Evolutionary conservation across 2,888 invertebrate genomes (phyloP).

Genomic region (Caenorhabditis wallacei): DNA sequence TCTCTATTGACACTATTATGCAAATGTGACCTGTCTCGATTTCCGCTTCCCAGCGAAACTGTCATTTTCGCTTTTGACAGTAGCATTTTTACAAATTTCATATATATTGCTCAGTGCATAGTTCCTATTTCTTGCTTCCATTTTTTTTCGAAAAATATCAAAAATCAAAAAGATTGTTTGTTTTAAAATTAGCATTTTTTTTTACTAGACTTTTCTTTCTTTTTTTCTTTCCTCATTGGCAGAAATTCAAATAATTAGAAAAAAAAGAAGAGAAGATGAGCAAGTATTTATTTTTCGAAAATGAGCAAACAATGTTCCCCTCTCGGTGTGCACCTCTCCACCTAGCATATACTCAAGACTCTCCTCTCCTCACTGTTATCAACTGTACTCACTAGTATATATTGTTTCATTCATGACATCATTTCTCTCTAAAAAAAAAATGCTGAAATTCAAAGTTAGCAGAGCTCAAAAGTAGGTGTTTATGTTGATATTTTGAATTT

Average conservation of each 20-base stretch:
- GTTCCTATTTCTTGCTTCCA: background rate
- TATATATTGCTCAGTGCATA: background rate
- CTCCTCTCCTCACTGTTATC: constrained; percentile 29
- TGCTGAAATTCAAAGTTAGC: constrained; percentile 59
- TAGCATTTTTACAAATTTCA: constrained; percentile 16
- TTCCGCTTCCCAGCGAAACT: constrained; percentile 16
- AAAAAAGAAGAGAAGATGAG: constrained; percentile 6
- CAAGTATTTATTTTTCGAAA: constrained; percentile 49
- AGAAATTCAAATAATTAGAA: constrained; percentile 28
- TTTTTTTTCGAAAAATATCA: too few species aligned
- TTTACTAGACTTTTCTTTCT: background rate
- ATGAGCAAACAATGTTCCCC: constrained; percentile 56
- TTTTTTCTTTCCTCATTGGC: constrained; percentile 25
- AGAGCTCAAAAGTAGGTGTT: constrained; percentile 31
- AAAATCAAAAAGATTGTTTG: too few species aligned
- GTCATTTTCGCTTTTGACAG: constrained; percentile 30
- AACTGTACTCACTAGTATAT: constrained; percentile 25
- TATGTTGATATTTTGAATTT: constrained; percentile 8
- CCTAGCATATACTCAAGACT: constrained; percentile 18
- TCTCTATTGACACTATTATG: constrained; percentile 59
- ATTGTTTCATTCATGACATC: constrained; percentile 25
- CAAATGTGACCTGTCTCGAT: constrained; percentile 55
- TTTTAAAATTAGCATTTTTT: background rate
- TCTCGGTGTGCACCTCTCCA: constrained; percentile 14
- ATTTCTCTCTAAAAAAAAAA: background rate